Evolutionary conservation across 1,140 invertebrate genomes (phyloP).

Genomic region (Formica exsecta): DNA sequence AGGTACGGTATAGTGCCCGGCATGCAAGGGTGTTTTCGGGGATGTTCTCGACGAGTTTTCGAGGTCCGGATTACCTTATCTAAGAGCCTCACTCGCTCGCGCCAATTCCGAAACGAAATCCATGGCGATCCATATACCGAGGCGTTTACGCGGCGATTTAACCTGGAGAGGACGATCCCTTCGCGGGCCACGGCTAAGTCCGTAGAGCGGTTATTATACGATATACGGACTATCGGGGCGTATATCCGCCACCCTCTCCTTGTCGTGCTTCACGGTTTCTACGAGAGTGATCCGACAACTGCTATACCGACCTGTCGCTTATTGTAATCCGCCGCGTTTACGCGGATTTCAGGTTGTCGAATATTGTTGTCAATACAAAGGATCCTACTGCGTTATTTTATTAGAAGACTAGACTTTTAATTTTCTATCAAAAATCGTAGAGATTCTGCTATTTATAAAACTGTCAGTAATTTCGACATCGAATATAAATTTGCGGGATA

Average conservation of each 20-base stretch:
- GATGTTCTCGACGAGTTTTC: constrained; percentile 79
- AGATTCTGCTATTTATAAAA: constrained; percentile 65
- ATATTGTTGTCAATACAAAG: not conserved
- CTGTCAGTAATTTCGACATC: constrained; percentile 26
- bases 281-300: constrained; percentile 24
- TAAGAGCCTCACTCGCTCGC: constrained; percentile 82
- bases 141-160: constrained; percentile 80
- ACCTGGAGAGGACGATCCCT: constrained; percentile 61
- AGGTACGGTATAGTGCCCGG: constrained; percentile 65
- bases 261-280: constrained; percentile 4
- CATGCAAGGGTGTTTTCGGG: constrained; percentile 49
- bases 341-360: constrained; percentile 25
- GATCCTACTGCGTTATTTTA: not conserved
- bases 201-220: constrained; percentile 62
- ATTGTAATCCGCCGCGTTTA: constrained; percentile 67
- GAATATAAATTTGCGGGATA: not conserved
- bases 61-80: constrained; percentile 86
- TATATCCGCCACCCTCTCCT: constrained; percentile 40
- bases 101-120: constrained; percentile 79
- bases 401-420: not conserved
- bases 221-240: constrained; percentile 61
- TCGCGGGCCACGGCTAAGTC: constrained; percentile 67
- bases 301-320: constrained; percentile 34
- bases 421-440: not conserved
- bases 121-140: constrained; percentile 72